These are phyloP conservation scores for Halcyon smyrnensis DNA, from an alignment of 2,797 vertebrate genomes.

Conservation along the genomic window DNA sequence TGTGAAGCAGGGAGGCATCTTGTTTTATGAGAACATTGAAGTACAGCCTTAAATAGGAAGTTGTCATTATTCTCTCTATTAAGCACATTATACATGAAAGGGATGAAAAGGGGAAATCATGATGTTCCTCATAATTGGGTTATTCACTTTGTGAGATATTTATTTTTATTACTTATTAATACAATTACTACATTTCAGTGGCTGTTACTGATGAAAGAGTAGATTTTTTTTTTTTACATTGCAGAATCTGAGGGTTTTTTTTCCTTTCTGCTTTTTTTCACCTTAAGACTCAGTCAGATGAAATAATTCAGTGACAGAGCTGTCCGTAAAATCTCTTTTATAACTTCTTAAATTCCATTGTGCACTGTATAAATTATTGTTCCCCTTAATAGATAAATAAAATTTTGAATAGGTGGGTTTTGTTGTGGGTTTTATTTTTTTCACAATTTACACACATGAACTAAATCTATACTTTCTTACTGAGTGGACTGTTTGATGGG, in stretches of 20 bases:
- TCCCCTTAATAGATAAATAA: neutral
- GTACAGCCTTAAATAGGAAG: neutral
- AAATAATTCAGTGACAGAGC: neutral
- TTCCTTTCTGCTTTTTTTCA: fast-evolving
- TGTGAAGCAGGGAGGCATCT: neutral
- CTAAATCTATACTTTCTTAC: neutral
- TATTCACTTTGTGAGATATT: neutral
- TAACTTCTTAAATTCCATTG: neutral
- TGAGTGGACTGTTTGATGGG: neutral
- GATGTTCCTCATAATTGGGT: neutral
- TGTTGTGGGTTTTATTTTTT: neutral
- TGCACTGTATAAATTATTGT: neutral
- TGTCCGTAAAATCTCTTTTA: neutral
- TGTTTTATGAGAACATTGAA: neutral
- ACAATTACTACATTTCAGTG: neutral
- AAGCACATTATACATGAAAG: neutral
- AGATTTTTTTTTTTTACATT: neutral
- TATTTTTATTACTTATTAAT: neutral
- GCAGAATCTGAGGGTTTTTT: fast-evolving
- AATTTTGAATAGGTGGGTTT: neutral
- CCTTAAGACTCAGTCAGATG: neutral
- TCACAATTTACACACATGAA: neutral
- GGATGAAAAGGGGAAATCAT: neutral
- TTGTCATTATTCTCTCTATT: neutral
- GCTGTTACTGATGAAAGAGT: neutral